Evolutionary conservation across 1,140 invertebrate species (phyloP).

Genomic region (Microplitis demolitor): DNA sequence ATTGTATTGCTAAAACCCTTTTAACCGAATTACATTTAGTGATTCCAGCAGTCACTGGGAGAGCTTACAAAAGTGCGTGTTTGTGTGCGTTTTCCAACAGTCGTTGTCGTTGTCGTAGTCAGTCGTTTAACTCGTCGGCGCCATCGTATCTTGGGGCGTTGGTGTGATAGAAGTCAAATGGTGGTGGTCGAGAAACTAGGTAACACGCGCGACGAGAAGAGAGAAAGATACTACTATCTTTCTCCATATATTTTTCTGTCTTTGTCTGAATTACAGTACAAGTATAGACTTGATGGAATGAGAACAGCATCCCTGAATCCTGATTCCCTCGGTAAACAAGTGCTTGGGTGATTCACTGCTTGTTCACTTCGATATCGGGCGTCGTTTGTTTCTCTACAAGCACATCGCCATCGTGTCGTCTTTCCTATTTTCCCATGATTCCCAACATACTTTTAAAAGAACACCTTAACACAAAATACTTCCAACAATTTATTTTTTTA

Average conservation of each 20-base stretch:
- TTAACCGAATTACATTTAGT: slow-evolving; percentile 62
- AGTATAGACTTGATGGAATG: slow-evolving; percentile 17
- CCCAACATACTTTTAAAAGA: slow-evolving; percentile 10
- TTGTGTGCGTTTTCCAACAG: slow-evolving; percentile 11
- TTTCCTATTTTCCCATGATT: slow-evolving; percentile 35
- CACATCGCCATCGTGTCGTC: slow-evolving; percentile 48
- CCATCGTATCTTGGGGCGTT: neutral
- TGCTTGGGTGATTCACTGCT: slow-evolving; percentile 60
- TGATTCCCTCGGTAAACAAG: slow-evolving; percentile 61
- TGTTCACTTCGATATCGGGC: slow-evolving; percentile 54
- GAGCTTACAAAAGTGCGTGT: neutral
- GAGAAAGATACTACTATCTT: slow-evolving; percentile 13
- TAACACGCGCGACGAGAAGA: slow-evolving; percentile 16
- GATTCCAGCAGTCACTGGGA: slow-evolving; percentile 45
- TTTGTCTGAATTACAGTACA: neutral
- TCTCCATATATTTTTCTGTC: neutral
- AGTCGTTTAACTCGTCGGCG: neutral
- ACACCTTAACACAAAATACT: neutral
- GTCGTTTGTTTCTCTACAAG: slow-evolving; percentile 56
- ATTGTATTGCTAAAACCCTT: slow-evolving; percentile 62
- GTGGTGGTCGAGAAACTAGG: slow-evolving; percentile 2
- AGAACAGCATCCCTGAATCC: slow-evolving; percentile 47
- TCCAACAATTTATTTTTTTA: too few relatives aligned
- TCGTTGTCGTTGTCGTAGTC: neutral
- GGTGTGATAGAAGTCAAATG: slow-evolving; percentile 6